phyloP scores from a whole-genome alignment of 2,113 vertebrate genomes.

The Atrichornis clamosus region DNA sequence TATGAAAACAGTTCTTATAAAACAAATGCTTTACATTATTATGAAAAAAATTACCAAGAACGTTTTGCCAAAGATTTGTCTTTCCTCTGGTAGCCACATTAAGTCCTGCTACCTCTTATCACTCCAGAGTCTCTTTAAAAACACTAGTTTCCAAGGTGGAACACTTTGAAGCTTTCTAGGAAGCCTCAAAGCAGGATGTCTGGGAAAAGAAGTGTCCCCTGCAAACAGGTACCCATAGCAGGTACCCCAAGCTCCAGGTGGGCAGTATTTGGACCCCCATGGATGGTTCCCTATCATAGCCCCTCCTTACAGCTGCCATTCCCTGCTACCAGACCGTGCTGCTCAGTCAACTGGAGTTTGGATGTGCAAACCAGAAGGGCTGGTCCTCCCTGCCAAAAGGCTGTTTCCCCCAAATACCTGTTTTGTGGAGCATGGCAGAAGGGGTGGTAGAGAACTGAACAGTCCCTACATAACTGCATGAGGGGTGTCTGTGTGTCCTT shows the following conservation, averaged over 20 bases:
- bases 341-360: rapidly evolving
- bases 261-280: background rate
- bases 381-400: background rate
- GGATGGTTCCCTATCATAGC: rapidly evolving
- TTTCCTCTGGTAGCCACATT: background rate
- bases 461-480: background rate
- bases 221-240: rapidly evolving
- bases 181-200: background rate
- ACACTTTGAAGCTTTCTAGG: background rate
- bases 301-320: background rate
- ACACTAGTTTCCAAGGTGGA: background rate
- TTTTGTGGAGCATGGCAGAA: rapidly evolving
- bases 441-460: background rate
- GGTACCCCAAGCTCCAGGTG: background rate
- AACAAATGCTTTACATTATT: background rate
- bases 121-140: background rate
- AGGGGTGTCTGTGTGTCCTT: background rate
- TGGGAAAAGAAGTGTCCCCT: background rate
- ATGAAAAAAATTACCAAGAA: background rate
- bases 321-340: too few species aligned
- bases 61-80: background rate
- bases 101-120: background rate
- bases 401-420: background rate
- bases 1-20: background rate
- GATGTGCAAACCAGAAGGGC: background rate